A percentile compares a stretch with the other conserved stretches of the same genome.
phyloP scores from a whole-genome alignment of 2,888 invertebrate species.

The Lithophane socia region DNA sequence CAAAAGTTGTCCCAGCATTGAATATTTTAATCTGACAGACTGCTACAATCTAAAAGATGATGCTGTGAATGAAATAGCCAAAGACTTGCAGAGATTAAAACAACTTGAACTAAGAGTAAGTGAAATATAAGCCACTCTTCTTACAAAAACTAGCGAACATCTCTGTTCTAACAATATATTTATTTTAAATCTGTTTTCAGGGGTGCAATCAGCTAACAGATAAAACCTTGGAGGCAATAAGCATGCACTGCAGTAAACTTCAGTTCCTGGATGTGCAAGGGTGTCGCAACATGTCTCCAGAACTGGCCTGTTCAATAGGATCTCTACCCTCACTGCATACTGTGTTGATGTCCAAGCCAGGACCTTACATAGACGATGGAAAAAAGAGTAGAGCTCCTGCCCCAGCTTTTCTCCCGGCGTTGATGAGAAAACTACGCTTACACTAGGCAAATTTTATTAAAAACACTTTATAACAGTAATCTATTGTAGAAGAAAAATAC shows the following conservation, averaged over 20 bases:
- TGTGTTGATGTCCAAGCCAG: slow-evolving; percentile 86
- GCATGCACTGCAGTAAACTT: slow-evolving; percentile 86
- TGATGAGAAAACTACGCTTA: slow-evolving; percentile 84
- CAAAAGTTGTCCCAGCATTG: slow-evolving; percentile 92
- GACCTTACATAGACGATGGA: slow-evolving; percentile 84
- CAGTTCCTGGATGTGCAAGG: slow-evolving; percentile 91
- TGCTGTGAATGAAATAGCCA: slow-evolving; percentile 84
- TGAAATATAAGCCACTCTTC: slow-evolving; percentile 2
- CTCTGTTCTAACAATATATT: background rate
- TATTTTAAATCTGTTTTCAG: slow-evolving; percentile 78
- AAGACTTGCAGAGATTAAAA: slow-evolving; percentile 86
- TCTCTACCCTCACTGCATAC: slow-evolving; percentile 84
- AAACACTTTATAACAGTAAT: background rate
- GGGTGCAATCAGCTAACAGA: slow-evolving; percentile 92
- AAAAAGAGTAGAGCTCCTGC: slow-evolving; percentile 81
- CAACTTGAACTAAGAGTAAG: slow-evolving; percentile 90
- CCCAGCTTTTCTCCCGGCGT: slow-evolving; percentile 82
- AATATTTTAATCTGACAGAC: slow-evolving; percentile 92
- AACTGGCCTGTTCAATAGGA: slow-evolving; percentile 84
- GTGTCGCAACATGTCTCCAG: slow-evolving; percentile 87
- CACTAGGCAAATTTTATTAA: slow-evolving; percentile 68
- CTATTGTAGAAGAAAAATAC: background rate
- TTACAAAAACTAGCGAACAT: slow-evolving; percentile 5
- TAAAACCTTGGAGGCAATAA: slow-evolving; percentile 88
- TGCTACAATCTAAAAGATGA: slow-evolving; percentile 93